Evolutionary conservation across 2,797 vertebrate genomes (phyloP), one percentile per base, ranked within the genome.

Genomic region (Syncerus caffer): DNA sequence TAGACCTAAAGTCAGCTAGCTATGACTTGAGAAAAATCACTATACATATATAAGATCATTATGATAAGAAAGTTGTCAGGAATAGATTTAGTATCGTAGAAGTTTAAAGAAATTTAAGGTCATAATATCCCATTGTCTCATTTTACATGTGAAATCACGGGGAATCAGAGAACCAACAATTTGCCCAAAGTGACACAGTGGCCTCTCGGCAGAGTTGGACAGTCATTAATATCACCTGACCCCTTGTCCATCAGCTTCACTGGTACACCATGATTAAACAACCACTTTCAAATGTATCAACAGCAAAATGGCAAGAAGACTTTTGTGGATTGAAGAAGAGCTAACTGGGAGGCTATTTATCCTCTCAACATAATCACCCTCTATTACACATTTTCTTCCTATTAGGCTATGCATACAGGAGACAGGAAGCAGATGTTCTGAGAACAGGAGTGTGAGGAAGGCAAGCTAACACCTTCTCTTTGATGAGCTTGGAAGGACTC

Each of bases 401-500:
- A 29, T 71, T n/a, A 34, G 34, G 14, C 31, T 85, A 38, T 67
- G n/a, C 51, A 15, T 11, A 15, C 14, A 51, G 62, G 19, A 89
- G 55, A 71, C 10, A 2, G 80, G 85, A 96, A 85, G 85, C 94
- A 93, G 93, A 64, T 89, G 74, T 87, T 96, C 38, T 85, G 25
- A 91, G 74, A 97, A 50, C 79, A 93, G 84, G 78, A 21, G 5
- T 85, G 47, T 93, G 80, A 96, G 92, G 93, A 94, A 97, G 21
- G 23, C 82, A 87, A 51, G 74, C 50, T 92, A 58, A 64, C 80
- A 89, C 64, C 50, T 95, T 91, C 50, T 82, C 94, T 96, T 82
- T 76, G 76, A 85, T 79, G 87, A 93, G 76, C 55, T 94, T 60
- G 27, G 83, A 86, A 96, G 95, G n/a, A 95, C 58, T 96, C 87